Conservation (phyloP, 92 coral and sea anemone genomes). For the Parazoanthus darwini region DNA sequence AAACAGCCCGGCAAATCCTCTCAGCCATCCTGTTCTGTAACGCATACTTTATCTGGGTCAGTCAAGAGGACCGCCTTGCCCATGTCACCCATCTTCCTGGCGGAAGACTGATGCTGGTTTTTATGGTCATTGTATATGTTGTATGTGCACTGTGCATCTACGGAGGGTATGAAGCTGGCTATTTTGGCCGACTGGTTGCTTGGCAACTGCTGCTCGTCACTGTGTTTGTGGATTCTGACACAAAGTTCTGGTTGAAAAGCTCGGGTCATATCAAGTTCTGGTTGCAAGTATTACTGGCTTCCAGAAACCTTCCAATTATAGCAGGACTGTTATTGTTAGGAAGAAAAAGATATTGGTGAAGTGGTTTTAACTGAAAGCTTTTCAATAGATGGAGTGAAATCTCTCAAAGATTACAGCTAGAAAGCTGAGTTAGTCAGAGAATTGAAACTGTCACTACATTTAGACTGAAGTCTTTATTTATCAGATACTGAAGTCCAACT, state of each 20-base stretch:
- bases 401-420: too few species aligned
- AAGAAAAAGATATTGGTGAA: slow-evolving; percentile 82
- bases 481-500: too few species aligned
- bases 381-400: too few species aligned
- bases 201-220: slow-evolving; percentile 80
- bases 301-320: slow-evolving; percentile 79
- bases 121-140: slow-evolving; percentile 66
- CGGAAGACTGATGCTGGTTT: slow-evolving; percentile 66
- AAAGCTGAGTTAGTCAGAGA: too few species aligned
- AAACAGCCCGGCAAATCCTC: slow-evolving; percentile 70
- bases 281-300: slow-evolving; percentile 76
- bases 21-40: slow-evolving; percentile 81
- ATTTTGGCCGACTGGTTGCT: slow-evolving; percentile 85
- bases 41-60: slow-evolving; percentile 92
- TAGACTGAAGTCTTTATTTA: too few species aligned
- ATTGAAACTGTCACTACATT: too few species aligned
- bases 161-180: slow-evolving; percentile 91
- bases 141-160: slow-evolving; percentile 83
- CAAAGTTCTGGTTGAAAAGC: slow-evolving; percentile 80
- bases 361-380: too few species aligned
- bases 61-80: slow-evolving; percentile 78
- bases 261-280: slow-evolving; percentile 78
- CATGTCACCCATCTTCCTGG: slow-evolving; percentile 81
- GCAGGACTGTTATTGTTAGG: slow-evolving; percentile 82
- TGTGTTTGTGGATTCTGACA: slow-evolving; percentile 81